Conservation (phyloP, 2,797 vertebrate genomes). For the Poecile montanus region DNA sequence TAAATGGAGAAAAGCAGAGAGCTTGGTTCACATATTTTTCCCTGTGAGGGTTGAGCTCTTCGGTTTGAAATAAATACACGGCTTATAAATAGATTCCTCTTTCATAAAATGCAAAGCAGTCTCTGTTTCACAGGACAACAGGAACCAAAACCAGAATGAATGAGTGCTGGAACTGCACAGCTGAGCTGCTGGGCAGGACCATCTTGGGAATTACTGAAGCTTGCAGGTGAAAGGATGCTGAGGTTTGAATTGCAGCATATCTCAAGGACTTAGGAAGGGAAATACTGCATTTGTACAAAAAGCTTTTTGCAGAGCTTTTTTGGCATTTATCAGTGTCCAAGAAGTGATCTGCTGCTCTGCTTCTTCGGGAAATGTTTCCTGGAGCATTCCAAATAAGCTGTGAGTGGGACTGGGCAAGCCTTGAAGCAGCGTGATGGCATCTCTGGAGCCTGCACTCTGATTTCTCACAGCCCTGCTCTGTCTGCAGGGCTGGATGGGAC, state of each 20-base stretch:
- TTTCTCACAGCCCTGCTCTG: neutral
- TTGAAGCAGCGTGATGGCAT: neutral
- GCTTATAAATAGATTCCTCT: constrained; percentile 47
- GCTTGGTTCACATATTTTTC: neutral
- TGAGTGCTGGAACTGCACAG: neutral
- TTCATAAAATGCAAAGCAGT: constrained; percentile 18
- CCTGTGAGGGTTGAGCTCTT: neutral
- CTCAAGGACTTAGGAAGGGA: neutral
- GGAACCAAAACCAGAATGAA: neutral
- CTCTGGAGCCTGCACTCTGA: neutral
- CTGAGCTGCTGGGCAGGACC: neutral
- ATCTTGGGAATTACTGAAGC: neutral
- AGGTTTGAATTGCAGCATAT: neutral
- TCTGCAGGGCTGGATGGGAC: neutral
- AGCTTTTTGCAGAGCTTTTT: neutral
- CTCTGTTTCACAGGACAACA: neutral
- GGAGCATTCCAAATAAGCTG: neutral
- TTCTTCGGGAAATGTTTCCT: neutral
- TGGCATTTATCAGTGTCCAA: neutral
- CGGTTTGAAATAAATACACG: neutral
- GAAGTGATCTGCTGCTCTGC: neutral
- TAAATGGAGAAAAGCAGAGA: neutral
- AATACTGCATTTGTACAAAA: neutral
- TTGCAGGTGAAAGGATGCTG: neutral
- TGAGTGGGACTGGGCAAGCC: neutral